A percentile compares a stretch with the other conserved stretches of the same genome.
Evolutionary conservation across 2,797 vertebrate genomes (phyloP).

Genomic region (Heliangelus exortis): DNA sequence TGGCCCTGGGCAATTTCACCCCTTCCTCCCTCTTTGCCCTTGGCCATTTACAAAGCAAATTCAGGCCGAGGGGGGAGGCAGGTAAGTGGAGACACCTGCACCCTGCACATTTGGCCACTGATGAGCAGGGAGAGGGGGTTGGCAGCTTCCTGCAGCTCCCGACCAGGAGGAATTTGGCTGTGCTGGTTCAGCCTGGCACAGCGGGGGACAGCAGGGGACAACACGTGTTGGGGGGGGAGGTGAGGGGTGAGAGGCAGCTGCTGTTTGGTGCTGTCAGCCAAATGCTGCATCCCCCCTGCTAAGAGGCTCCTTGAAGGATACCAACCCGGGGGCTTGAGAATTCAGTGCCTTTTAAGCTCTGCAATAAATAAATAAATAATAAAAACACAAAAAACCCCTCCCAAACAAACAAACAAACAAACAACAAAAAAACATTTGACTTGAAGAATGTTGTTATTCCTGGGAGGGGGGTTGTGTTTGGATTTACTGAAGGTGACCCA

Average conservation of each 20-base stretch:
- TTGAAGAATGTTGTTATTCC: not conserved
- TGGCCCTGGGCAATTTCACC: not conserved
- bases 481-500: not conserved
- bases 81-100: not conserved
- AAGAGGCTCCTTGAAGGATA: not conserved
- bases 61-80: not conserved
- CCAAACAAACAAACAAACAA: too few species aligned
- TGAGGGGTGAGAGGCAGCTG: not conserved
- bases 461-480: not conserved
- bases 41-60: not conserved
- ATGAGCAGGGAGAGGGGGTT: accelerated
- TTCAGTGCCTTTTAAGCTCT: not conserved
- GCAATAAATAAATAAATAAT: not conserved
- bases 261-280: not conserved
- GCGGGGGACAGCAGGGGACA: not conserved
- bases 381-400: too few species aligned
- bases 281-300: not conserved
- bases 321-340: accelerated
- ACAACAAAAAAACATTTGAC: not conserved
- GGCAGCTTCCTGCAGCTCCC: not conserved
- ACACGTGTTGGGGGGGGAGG: too few species aligned
- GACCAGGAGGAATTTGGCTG: not conserved
- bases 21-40: not conserved
- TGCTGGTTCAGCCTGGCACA: accelerated
- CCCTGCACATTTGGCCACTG: accelerated